Evolutionary conservation across 2,113 vertebrate genomes (phyloP).

Genomic region (Gymnogyps californianus): DNA sequence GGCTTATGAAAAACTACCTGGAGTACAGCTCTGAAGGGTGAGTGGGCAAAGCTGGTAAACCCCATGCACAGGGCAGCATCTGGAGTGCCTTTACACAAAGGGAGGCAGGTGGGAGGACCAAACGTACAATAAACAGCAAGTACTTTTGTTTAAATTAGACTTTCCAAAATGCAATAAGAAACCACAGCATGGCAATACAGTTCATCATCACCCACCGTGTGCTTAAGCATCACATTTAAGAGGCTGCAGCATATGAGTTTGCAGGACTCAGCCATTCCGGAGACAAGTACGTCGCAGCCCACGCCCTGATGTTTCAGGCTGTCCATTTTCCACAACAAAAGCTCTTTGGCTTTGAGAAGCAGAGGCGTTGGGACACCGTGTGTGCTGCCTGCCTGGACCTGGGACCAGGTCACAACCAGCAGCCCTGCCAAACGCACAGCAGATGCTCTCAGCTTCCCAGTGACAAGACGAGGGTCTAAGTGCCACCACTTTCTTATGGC

Average conservation of each 20-base stretch:
- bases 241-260: rapidly evolving
- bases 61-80: not conserved
- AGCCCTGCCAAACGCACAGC: not conserved
- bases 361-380: not conserved
- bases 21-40: rapidly evolving
- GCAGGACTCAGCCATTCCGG: not conserved
- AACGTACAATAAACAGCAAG: rapidly evolving
- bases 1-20: rapidly evolving
- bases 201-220: rapidly evolving
- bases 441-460: not conserved
- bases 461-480: rapidly evolving
- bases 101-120: not conserved
- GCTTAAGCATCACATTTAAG: not conserved
- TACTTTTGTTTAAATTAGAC: not conserved
- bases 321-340: rapidly evolving
- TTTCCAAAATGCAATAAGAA: not conserved
- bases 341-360: not conserved
- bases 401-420: not conserved
- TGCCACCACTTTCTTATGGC: not conserved
- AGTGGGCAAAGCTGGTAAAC: not conserved
- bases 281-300: rapidly evolving
- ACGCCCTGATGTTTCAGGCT: rapidly evolving
- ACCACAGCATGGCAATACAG: rapidly evolving
- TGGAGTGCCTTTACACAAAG: not conserved
- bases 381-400: not conserved